These are phyloP conservation scores for Neoscelio sp. DNA, from an alignment of 2,888 invertebrate genomes.

Conservation along the genomic window DNA sequence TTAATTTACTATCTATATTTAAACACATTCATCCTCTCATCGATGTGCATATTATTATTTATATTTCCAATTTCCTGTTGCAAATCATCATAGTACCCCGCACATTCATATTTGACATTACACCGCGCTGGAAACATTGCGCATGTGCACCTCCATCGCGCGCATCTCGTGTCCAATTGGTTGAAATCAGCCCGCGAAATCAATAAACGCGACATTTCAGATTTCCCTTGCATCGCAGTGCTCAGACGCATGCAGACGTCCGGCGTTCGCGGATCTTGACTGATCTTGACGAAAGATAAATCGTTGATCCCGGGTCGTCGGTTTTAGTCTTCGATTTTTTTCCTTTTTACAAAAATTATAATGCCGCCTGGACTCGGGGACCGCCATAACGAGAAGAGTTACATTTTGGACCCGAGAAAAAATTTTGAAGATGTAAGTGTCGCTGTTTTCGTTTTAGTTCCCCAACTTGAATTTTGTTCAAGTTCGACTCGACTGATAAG, in stretches of 20 bases:
- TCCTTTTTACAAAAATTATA: not conserved
- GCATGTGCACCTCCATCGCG: slow-evolving; percentile 37
- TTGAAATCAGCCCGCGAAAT: slow-evolving; percentile 63
- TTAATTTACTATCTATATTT: not conserved
- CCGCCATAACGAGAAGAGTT: slow-evolving; percentile 79
- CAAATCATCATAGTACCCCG: not conserved
- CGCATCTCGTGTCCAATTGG: slow-evolving; percentile 50
- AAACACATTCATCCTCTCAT: not conserved
- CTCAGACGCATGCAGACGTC: slow-evolving; percentile 48
- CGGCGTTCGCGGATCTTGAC: slow-evolving; percentile 56
- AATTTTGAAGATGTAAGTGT: slow-evolving; percentile 79
- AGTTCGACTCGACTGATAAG: slow-evolving; percentile 12
- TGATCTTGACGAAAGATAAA: slow-evolving; percentile 7
- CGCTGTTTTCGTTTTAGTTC: not conserved
- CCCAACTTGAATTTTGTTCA: not conserved
- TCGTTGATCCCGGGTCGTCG: slow-evolving; percentile 1
- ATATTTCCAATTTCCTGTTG: not conserved
- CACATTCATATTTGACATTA: slow-evolving; percentile 19
- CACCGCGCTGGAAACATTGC: slow-evolving; percentile 32
- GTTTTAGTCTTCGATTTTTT: slow-evolving; percentile 5
- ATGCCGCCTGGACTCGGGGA: slow-evolving; percentile 68
- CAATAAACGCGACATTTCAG: slow-evolving; percentile 58
- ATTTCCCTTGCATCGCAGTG: slow-evolving; percentile 15
- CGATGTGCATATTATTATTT: not conserved
- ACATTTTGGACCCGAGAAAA: slow-evolving; percentile 80